Conservation (phyloP, 2,888 invertebrate genomes). For the Crematogaster levior region DNA sequence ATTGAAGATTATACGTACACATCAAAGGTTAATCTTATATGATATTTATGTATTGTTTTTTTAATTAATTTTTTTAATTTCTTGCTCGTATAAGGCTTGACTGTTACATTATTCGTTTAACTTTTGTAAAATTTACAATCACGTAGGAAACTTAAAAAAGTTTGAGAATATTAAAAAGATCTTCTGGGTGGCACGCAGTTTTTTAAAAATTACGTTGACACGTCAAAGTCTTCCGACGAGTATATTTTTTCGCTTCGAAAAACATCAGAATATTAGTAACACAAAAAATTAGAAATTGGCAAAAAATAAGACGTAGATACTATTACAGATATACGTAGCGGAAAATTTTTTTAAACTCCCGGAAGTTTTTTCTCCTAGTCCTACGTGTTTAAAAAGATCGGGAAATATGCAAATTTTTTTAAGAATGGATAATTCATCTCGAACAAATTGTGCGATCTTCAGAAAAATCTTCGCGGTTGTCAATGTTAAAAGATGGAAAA, state of each 20-base stretch:
- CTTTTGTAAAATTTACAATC: neutral
- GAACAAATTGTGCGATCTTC: neutral
- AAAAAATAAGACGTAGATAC: neutral
- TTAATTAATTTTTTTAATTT: too few species aligned
- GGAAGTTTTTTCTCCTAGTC: neutral
- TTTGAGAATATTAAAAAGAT: neutral
- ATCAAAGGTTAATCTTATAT: too few species aligned
- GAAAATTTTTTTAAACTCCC: neutral
- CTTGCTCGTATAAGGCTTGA: too few species aligned
- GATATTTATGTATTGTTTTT: too few species aligned
- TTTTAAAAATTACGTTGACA: neutral
- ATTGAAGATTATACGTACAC: too few species aligned
- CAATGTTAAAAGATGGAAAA: neutral
- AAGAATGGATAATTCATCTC: neutral
- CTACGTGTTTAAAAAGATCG: neutral
- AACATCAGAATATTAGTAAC: neutral
- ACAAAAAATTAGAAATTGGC: neutral
- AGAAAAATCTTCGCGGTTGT: neutral
- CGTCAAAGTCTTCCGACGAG: neutral
- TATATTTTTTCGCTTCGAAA: neutral
- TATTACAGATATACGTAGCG: neutral
- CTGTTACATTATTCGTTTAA: too few species aligned
- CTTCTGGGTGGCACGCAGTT: neutral
- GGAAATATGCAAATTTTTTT: neutral
- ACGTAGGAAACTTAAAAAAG: neutral